A percentile compares a stretch with the other conserved stretches of the same genome.
Evolutionary conservation across 2,888 invertebrate species (phyloP).

Genomic region (Pseudoips prasinana): DNA sequence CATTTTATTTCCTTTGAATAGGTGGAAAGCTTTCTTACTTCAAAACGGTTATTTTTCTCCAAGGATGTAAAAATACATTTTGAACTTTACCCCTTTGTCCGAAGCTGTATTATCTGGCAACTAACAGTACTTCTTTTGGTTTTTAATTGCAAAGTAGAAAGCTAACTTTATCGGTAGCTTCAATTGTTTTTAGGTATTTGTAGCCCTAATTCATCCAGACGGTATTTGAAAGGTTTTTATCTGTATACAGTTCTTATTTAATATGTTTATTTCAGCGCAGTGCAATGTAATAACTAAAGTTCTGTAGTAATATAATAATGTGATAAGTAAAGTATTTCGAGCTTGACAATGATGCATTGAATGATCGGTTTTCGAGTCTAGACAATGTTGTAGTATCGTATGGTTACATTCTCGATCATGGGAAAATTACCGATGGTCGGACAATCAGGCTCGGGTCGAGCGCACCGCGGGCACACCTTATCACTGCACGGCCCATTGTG

Average conservation of each 20-base stretch:
- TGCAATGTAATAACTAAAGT: too few relatives aligned
- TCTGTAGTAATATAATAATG: constrained; percentile 18
- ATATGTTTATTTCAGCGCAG: constrained; percentile 16
- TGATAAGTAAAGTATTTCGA: constrained; percentile 10
- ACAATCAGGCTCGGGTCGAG: constrained; percentile 46
- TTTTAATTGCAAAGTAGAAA: constrained; percentile 64
- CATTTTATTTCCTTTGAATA: constrained; percentile 75
- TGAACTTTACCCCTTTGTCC: constrained; percentile 48
- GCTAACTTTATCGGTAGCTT: constrained; percentile 48
- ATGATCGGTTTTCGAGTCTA: constrained; percentile 35
- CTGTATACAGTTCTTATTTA: constrained; percentile 18
- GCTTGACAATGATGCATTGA: constrained; percentile 40
- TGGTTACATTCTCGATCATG: constrained; percentile 58
- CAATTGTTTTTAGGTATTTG: constrained; percentile 48
- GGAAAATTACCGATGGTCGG: constrained; percentile 62
- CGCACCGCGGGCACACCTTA: constrained; percentile 45
- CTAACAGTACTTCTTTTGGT: constrained; percentile 54
- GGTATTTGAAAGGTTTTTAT: constrained; percentile 28
- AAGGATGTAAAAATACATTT: constrained; percentile 57
- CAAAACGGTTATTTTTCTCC: constrained; percentile 64
- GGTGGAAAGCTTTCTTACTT: constrained; percentile 74
- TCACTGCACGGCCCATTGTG: constrained; percentile 58
- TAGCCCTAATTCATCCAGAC: constrained; percentile 37
- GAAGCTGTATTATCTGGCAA: constrained; percentile 55
- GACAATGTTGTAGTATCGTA: constrained; percentile 55